Base-by-base conservation (phyloP, 2,888 invertebrate genomes). In the Lissocephala sabroskyi region DNA sequence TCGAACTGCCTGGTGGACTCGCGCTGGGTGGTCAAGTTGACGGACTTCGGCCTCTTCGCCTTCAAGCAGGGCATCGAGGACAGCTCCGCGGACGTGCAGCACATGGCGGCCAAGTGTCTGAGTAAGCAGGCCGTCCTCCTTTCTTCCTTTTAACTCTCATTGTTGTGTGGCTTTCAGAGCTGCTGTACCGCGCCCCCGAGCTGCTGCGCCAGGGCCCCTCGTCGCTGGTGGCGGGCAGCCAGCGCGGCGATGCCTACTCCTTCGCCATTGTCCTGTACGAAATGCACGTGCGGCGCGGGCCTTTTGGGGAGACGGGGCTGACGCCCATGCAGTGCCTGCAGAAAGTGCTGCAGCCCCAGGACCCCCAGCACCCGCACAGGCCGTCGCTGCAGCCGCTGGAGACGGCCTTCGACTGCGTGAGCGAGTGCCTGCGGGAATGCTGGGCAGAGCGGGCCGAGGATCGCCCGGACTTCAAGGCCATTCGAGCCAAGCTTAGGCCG, bases 1-100 rank as follows among this genome's bases (percentile, higher is more conserved):
- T 94, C 94, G 33, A 97, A 97, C 85, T 97, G 97, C 83, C 87
- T 97, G 49, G 94, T 97, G 49, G 97, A 97, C 85, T 95, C 96
- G 18, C 89, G 97, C 23, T 97, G 96, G 96, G 96, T 97, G 51
- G 92, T 97, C 41, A 96, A 98, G 83, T 87, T 97, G 23, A 89
- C 96, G 1, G 97, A 97, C 86, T 97, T 96, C 79, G 97, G 97
- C 1, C 87, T 97, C 37, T 90, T 92, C 62, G 94, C 95, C 79
- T 95, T 97, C 82, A 91, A 95, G 74, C 88, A 88, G 60, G 93
- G 91, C 10, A 78, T 79, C 43, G 91, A 92, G 60, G 87, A 92
- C 62, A 89, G 88, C 35, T 87, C 88, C 18, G 85, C 86, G 0
- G 91, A 92, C 59, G 83, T 90, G 46, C 86, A 89, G 75, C 81